Conservation (phyloP, 53 echinoderm and acorn worm species). For the Zoroaster sp. region DNA sequence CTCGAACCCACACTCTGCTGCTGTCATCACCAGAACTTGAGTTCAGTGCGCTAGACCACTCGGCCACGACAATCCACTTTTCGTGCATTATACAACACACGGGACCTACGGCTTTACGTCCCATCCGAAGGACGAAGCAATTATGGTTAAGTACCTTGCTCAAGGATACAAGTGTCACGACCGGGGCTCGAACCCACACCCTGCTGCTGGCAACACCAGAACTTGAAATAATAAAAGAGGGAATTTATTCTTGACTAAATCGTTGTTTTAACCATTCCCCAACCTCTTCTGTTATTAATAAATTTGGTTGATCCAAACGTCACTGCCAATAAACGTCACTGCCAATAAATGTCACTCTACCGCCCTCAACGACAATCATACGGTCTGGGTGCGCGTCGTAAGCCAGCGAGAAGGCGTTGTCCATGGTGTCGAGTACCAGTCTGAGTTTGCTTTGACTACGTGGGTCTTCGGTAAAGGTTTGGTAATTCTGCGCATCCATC, state of each 20-base stretch:
- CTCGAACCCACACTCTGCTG: too few relatives aligned
- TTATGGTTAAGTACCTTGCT: too few relatives aligned
- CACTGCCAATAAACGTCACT: conserved; percentile 59
- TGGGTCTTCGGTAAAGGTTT: conserved; percentile 67
- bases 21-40: too few relatives aligned
- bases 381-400: conserved; percentile 76
- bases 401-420: conserved; percentile 59
- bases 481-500: conserved; percentile 45
- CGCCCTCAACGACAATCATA: conserved; percentile 47
- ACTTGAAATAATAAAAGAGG: too few relatives aligned
- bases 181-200: too few relatives aligned
- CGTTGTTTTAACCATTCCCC: conserved; percentile 50
- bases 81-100: too few relatives aligned
- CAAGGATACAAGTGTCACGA: too few relatives aligned
- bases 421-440: conserved; percentile 67
- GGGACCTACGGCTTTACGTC: too few relatives aligned
- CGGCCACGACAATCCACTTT: too few relatives aligned
- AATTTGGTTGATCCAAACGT: conserved; percentile 27
- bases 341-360: conserved; percentile 59
- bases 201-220: too few relatives aligned
- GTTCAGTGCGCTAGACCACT: too few relatives aligned
- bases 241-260: neutral
- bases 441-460: conserved; percentile 46
- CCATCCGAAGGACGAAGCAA: too few relatives aligned
- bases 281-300: conserved; percentile 72